phyloP scores from a whole-genome alignment of 2,888 invertebrate species.

The Itoplectis maculator region DNA sequence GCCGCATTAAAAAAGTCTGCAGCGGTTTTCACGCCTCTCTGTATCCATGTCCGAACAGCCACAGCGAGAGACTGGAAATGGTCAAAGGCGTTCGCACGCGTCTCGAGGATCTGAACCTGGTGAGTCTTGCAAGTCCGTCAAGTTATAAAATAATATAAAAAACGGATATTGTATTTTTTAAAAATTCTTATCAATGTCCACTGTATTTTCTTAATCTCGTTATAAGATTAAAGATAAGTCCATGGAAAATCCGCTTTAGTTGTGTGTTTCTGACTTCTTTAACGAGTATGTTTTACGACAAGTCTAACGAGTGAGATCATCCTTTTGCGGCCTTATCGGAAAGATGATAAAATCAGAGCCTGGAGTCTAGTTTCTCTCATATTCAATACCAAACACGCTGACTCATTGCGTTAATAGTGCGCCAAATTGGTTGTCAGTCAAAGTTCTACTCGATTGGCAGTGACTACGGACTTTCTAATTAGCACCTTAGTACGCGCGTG shows the following conservation, averaged over 20 bases:
- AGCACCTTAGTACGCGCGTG: background rate
- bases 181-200: too few relatives aligned
- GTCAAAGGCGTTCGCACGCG: constrained; percentile 95
- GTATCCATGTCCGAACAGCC: constrained; percentile 96
- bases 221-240: too few relatives aligned
- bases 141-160: constrained; percentile 20
- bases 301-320: too few relatives aligned
- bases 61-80: constrained; percentile 94
- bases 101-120: constrained; percentile 94
- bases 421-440: background rate
- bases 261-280: too few relatives aligned
- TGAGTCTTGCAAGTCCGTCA: constrained; percentile 75
- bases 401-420: background rate
- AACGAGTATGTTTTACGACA: too few relatives aligned
- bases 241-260: too few relatives aligned
- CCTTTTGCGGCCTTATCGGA: background rate
- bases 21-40: constrained; percentile 96
- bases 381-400: background rate
- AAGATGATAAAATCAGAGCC: background rate
- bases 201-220: too few relatives aligned
- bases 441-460: background rate
- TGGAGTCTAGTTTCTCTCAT: background rate
- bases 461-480: constrained; percentile 6
- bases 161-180: too few relatives aligned
- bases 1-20: constrained; percentile 96